phyloP scores from a whole-genome alignment of 2,797 vertebrate species.

The Chelonia mydas region DNA sequence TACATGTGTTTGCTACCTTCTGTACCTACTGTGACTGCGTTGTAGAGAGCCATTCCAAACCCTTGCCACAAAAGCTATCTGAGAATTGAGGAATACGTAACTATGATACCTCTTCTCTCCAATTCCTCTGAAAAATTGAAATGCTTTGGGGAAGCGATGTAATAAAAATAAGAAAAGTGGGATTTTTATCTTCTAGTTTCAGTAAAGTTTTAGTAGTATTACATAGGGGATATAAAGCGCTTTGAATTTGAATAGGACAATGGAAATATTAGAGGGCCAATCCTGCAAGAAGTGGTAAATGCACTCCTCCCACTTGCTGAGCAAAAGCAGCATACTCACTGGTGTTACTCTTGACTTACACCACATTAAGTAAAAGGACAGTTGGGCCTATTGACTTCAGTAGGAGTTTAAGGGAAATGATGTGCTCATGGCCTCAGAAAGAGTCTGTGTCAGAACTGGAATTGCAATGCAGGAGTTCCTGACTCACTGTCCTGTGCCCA shows the following conservation, averaged over 20 bases:
- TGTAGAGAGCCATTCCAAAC: conserved; percentile 11
- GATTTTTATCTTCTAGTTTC: background rate
- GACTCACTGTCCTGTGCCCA: background rate
- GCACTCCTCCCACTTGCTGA: background rate
- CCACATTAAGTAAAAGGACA: background rate
- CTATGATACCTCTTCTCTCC: background rate
- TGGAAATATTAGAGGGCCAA: background rate
- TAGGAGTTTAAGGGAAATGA: background rate
- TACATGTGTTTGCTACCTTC: conserved; percentile 22
- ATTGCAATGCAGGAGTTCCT: background rate
- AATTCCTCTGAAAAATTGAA: background rate
- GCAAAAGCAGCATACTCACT: background rate
- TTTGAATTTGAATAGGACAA: background rate
- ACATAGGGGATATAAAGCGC: background rate
- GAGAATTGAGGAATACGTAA: background rate
- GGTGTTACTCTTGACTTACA: background rate
- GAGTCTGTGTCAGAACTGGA: background rate
- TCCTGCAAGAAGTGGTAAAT: background rate
- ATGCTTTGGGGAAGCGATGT: background rate
- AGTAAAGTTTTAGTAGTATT: fast-evolving
- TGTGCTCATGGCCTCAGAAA: background rate
- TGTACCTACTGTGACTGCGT: background rate
- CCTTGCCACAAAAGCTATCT: background rate
- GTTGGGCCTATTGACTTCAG: background rate
- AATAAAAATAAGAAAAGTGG: conserved; percentile 1